Percentiles rank a stretch among this genome's conserved stretches.
Evolutionary conservation across 2,113 vertebrate genomes (phyloP).

Genomic region (Sigmodon hispidus): DNA sequence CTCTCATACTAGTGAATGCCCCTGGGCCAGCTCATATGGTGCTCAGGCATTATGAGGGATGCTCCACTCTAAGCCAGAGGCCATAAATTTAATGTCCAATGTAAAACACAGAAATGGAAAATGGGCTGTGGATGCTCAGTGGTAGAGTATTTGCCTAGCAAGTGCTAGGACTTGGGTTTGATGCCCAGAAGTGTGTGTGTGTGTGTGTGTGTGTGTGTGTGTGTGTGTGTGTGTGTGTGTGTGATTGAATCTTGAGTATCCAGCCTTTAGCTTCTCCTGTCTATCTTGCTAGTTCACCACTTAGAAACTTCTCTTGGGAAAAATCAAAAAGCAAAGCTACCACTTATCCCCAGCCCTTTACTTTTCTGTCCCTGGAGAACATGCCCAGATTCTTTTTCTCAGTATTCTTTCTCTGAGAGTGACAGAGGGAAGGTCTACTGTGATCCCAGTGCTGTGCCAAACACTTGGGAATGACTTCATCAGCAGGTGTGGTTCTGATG

Average conservation of each 20-base stretch:
- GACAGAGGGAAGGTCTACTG: not conserved
- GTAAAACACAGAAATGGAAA: not conserved
- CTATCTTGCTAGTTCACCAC: not conserved
- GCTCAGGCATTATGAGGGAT: not conserved
- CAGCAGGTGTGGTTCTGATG: not conserved
- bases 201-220: too few species aligned
- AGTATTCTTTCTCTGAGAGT: not conserved
- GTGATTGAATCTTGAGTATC: not conserved
- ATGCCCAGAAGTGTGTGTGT: not conserved
- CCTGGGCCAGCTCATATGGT: not conserved
- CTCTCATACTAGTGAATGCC: not conserved
- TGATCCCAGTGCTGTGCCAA: not conserved
- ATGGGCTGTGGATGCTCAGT: not conserved
- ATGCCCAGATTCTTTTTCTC: not conserved
- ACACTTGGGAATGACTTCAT: not conserved
- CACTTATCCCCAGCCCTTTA: not conserved
- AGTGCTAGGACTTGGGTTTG: not conserved
- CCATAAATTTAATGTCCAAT: not conserved
- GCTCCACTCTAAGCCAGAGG: not conserved
- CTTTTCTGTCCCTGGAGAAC: not conserved
- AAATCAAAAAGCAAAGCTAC: not conserved
- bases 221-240: too few species aligned
- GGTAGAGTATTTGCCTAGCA: not conserved
- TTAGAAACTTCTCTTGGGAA: not conserved
- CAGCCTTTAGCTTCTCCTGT: not conserved